phyloP scores from a whole-genome alignment of 2,888 invertebrate genomes.

The Stegana nigrithorax region DNA sequence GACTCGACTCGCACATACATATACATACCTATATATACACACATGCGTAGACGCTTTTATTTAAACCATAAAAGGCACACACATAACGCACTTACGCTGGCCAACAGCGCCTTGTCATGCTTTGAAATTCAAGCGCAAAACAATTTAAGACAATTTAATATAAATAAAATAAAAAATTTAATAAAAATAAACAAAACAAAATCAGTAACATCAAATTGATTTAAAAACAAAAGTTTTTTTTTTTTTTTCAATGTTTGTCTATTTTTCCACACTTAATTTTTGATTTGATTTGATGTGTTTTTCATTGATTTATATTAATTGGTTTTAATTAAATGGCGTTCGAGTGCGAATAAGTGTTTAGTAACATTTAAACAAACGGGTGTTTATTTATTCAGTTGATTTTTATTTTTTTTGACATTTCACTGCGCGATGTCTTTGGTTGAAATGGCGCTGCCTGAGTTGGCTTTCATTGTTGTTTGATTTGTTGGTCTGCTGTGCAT shows the following conservation, averaged over 20 bases:
- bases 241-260: conserved; percentile 7
- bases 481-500: no score
- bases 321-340: conserved; percentile 52
- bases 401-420: conserved; percentile 36
- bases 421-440: conserved; percentile 45
- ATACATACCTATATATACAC: no score
- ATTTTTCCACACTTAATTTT: not conserved
- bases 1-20: no score
- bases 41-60: not conserved
- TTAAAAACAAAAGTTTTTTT: conserved; percentile 38
- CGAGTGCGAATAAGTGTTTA: conserved; percentile 24
- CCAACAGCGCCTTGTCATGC: no score
- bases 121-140: conserved; percentile 29
- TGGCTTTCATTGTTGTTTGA: conserved; percentile 20
- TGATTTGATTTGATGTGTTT: conserved; percentile 6
- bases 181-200: conserved; percentile 21
- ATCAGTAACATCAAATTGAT: conserved; percentile 43
- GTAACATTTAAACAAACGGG: conserved; percentile 45
- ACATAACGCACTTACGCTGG: no score
- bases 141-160: conserved; percentile 45
- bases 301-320: conserved; percentile 38
- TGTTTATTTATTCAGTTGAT: conserved; percentile 18
- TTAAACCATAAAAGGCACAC: not conserved
- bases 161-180: conserved; percentile 34
- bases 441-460: conserved; percentile 35